Evolutionary conservation across 2,888 invertebrate species (phyloP).

Genomic region (Oscheius sp.): DNA sequence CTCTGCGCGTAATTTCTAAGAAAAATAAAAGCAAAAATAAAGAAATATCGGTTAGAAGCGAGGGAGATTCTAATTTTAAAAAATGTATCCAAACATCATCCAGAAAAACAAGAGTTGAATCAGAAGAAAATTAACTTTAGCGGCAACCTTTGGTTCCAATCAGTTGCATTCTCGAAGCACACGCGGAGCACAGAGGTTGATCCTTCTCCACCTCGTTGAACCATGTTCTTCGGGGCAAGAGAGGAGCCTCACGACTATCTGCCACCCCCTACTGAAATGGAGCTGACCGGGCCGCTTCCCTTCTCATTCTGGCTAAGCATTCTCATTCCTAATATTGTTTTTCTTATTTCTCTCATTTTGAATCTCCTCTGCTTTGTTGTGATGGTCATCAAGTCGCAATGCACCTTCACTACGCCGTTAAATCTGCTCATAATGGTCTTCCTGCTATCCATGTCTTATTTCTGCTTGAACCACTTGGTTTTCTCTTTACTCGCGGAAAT

Average conservation of each 20-base stretch:
- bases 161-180: no score
- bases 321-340: slow-evolving; percentile 4
- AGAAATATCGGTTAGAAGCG: no score
- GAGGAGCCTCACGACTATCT: background rate
- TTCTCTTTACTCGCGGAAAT: slow-evolving; percentile 6
- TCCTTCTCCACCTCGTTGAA: background rate
- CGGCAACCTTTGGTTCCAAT: background rate
- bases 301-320: background rate
- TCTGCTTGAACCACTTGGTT: slow-evolving; percentile 1
- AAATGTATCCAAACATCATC: no score
- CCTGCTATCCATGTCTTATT: slow-evolving; percentile 1
- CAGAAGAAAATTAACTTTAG: no score
- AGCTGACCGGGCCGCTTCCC: background rate
- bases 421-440: slow-evolving; percentile 20
- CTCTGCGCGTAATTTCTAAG: no score
- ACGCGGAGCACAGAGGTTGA: background rate
- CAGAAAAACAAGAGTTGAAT: no score
- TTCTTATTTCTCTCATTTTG: background rate
- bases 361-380: slow-evolving; percentile 11
- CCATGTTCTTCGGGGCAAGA: background rate
- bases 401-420: slow-evolving; percentile 14
- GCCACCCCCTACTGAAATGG: background rate
- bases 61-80: no score
- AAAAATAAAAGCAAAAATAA: no score
- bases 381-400: slow-evolving; percentile 8